Evolutionary conservation across 35 echinoderm and acorn worm genomes (phyloP).

Genomic region (Acanthaster planci): DNA sequence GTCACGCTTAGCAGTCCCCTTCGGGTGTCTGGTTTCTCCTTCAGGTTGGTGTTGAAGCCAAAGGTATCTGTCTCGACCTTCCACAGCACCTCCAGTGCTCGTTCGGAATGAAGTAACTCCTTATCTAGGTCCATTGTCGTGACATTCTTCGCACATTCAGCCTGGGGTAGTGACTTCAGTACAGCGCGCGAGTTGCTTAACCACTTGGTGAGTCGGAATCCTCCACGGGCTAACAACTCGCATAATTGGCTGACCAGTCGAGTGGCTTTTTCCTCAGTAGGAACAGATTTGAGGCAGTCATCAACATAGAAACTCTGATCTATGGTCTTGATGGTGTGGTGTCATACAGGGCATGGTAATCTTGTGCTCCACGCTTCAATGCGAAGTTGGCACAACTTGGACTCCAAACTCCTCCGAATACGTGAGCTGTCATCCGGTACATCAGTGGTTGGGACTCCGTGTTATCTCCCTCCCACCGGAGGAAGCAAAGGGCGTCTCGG

Average conservation of each 20-base stretch:
- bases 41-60: conserved; percentile 41
- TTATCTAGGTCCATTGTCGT: conserved; percentile 34
- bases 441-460: background rate
- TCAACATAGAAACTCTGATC: conserved; percentile 64
- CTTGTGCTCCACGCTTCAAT: conserved; percentile 52
- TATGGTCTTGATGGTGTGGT: conserved; percentile 32
- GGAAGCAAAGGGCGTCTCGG: conserved; percentile 38
- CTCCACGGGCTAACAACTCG: conserved; percentile 39
- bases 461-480: conserved; percentile 56
- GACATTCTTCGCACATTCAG: conserved; percentile 36
- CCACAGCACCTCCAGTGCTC: conserved; percentile 40
- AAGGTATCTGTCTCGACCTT: conserved; percentile 45
- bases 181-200: conserved; percentile 38
- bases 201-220: conserved; percentile 69
- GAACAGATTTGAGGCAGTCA: conserved; percentile 62
- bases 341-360: conserved; percentile 46
- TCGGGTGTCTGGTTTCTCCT: conserved; percentile 23
- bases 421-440: conserved; percentile 50
- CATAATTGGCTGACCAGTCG: conserved; percentile 33
- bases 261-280: conserved; percentile 13
- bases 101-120: conserved; percentile 19
- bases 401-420: conserved; percentile 71
- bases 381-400: conserved; percentile 81
- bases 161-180: conserved; percentile 37
- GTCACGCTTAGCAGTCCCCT: conserved; percentile 34